A percentile compares a stretch with the other conserved stretches of the same genome.
Conservation (phyloP, 2,888 invertebrate genomes). For the Operophtera brumata region DNA sequence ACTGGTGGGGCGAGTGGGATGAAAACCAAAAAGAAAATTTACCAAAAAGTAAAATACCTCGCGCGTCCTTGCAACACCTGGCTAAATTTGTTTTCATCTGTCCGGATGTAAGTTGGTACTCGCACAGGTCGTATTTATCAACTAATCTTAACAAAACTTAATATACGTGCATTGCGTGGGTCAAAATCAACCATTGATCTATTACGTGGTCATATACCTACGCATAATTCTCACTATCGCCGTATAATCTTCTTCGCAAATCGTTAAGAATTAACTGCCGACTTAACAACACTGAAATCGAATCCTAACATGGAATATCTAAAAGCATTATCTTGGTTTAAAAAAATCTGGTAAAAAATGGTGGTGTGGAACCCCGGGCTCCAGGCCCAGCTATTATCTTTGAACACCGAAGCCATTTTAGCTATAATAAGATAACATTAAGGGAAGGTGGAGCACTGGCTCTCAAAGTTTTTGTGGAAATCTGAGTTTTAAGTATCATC, state of each 20-base stretch:
- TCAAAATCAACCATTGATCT: background rate
- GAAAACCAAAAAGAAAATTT: too few relatives aligned
- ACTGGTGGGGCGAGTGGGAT: too few relatives aligned
- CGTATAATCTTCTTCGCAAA: slow-evolving; percentile 24
- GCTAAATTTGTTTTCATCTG: too few relatives aligned
- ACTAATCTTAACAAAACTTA: too few relatives aligned
- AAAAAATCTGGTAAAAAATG: slow-evolving; percentile 70
- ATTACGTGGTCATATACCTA: slow-evolving; percentile 5
- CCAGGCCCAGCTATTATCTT: slow-evolving; percentile 76
- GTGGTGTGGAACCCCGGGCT: slow-evolving; percentile 63
- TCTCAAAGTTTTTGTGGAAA: slow-evolving; percentile 44
- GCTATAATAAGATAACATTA: slow-evolving; percentile 81
- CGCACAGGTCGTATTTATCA: too few relatives aligned
- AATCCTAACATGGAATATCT: slow-evolving; percentile 70
- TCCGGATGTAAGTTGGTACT: too few relatives aligned
- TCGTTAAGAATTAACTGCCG: slow-evolving; percentile 31
- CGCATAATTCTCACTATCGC: background rate
- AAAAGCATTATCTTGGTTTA: slow-evolving; percentile 67
- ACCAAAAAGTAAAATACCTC: too few relatives aligned
- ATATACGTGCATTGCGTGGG: too few relatives aligned
- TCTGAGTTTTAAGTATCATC: too few relatives aligned
- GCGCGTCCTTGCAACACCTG: too few relatives aligned
- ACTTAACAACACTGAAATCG: slow-evolving; percentile 53
- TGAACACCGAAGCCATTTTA: slow-evolving; percentile 81
- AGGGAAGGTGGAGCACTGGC: slow-evolving; percentile 55